Conservation (phyloP, 2,797 vertebrate species). For the Staurois parvus region DNA sequence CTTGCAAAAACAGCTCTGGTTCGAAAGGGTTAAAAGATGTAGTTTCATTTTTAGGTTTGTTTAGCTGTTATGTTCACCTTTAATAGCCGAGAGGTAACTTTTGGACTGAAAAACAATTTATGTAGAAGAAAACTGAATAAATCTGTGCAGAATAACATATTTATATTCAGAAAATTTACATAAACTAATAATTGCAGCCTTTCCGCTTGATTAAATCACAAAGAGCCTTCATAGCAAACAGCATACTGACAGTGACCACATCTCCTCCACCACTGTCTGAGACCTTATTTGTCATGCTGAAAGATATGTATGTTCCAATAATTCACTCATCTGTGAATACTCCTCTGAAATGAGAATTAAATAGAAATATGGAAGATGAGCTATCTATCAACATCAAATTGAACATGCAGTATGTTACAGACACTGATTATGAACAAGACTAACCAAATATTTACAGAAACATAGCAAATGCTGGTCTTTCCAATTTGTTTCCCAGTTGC, state of each 20-base stretch:
- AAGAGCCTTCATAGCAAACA: not conserved
- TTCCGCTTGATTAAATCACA: not conserved
- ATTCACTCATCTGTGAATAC: constrained; percentile 11
- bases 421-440: not conserved
- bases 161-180: constrained; percentile 7
- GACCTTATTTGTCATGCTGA: not conserved
- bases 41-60: not conserved
- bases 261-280: not conserved
- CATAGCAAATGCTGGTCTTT: constrained; percentile 23
- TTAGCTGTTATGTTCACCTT: not conserved
- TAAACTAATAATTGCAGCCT: not conserved
- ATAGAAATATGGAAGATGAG: constrained; percentile 10
- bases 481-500: constrained; percentile 18
- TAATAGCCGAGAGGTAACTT: not conserved
- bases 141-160: not conserved
- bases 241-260: not conserved
- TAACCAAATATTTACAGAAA: constrained; percentile 24
- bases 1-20: no score
- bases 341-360: not conserved
- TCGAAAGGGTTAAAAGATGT: no score
- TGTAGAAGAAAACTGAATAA: constrained; percentile 18
- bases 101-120: constrained; percentile 22
- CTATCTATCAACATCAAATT: constrained; percentile 11
- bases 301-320: not conserved
- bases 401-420: constrained; percentile 1